Conservation (phyloP, 2,888 invertebrate genomes). For the Polydrusus tereticollis region DNA sequence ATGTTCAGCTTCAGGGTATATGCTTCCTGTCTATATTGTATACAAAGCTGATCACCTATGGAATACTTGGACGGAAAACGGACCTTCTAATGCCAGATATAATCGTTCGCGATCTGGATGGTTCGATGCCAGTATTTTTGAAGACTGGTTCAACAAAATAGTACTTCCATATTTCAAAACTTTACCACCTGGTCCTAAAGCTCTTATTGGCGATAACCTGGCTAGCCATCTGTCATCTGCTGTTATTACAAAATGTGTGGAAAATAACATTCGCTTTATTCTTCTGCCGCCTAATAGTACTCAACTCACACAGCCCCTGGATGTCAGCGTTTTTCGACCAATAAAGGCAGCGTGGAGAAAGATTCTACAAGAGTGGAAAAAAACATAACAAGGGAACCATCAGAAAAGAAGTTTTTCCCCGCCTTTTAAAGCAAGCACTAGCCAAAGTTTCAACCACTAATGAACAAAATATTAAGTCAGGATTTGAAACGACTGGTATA, state of each 20-base stretch:
- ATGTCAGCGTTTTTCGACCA: neutral
- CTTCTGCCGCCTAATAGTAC: neutral
- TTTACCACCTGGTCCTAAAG: neutral
- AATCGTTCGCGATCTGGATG: conserved; percentile 46
- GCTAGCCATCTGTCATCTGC: neutral
- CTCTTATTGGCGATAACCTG: no score
- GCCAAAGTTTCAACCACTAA: neutral
- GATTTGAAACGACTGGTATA: conserved; percentile 23
- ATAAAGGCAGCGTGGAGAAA: neutral
- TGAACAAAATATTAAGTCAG: conserved; percentile 22
- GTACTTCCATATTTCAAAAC: conserved; percentile 35
- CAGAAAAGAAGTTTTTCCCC: conserved; percentile 46
- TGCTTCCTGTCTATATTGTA: conserved; percentile 39
- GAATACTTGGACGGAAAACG: conserved; percentile 46
- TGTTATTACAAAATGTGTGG: neutral
- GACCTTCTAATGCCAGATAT: conserved; percentile 35
- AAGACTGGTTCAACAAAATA: conserved; percentile 39
- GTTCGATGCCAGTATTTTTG: conserved; percentile 43
- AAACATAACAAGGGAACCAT: neutral
- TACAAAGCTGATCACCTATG: conserved; percentile 47
- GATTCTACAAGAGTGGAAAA: neutral
- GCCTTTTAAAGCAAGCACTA: conserved; percentile 40
- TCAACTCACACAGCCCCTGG: neutral
- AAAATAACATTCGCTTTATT: neutral
- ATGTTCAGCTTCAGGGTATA: conserved; percentile 11